Conservation (phyloP, 2,113 vertebrate species). For the Maylandia zebra region DNA sequence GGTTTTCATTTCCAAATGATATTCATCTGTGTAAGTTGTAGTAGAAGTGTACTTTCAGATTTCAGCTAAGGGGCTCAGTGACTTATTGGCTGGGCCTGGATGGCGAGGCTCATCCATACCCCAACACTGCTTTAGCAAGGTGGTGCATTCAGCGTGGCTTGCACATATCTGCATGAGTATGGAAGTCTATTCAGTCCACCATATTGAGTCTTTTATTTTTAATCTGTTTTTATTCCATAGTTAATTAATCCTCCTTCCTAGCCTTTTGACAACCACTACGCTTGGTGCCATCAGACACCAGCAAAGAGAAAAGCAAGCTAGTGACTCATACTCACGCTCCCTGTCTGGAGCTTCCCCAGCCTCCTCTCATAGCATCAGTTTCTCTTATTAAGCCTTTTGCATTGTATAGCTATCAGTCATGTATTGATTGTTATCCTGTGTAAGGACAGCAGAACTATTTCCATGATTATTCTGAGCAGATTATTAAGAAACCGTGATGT, state of each 20-base stretch:
- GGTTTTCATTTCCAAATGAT: background rate
- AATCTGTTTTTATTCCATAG: background rate
- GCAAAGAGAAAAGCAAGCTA: background rate
- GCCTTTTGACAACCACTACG: background rate
- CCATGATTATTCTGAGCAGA: background rate
- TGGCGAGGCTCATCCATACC: background rate
- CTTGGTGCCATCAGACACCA: background rate
- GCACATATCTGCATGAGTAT: background rate
- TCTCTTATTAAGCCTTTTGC: background rate
- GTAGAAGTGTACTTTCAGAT: background rate
- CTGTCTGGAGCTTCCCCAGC: background rate
- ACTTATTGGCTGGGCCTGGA: background rate
- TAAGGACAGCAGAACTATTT: background rate
- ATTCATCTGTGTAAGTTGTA: background rate
- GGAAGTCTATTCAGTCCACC: background rate
- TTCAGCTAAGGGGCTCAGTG: background rate
- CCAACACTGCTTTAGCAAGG: background rate
- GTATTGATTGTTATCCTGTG: background rate
- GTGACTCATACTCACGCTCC: background rate
- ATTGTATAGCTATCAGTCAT: background rate
- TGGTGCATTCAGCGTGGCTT: background rate
- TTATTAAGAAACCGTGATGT: background rate
- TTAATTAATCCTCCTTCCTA: background rate
- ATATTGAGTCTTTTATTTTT: background rate
- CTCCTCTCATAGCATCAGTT: background rate